Evolutionary conservation across 2,113 vertebrate species (phyloP), one percentile per base, ranked within the genome.

Genomic region (Ophthalmolycus amberensis): DNA sequence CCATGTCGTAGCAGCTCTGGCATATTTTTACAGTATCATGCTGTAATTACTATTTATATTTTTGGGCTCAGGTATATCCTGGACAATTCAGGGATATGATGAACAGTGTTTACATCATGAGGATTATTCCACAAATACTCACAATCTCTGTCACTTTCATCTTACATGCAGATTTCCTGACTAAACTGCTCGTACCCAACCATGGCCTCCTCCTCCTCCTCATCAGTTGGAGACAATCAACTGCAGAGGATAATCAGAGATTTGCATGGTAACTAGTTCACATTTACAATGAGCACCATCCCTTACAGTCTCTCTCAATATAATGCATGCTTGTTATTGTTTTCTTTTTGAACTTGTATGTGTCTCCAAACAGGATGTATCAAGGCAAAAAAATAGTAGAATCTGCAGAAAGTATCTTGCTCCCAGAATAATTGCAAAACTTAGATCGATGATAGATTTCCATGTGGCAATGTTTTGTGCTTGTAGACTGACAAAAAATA

Each of bases 181-280:
- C 56, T 27, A 4, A 16, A 60, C 38, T 22, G 58, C 79, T 69
- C 88, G 25, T 10, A 12, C n/a, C 82, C 77, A 74, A 84, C 72
- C 69, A 98, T 98, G 97, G 95, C 96, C 56, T 93, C 96, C 56
- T 25, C 25, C 25, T 25, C 25, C 25, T 92, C 86, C 58, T 92
- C 91, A 58, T 92, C 90, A 38, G 90, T 96, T 29, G 95, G 95
- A 0, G 97, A 99, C 90, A 96, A 94, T 94, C 98, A 99, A 86
- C 96, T 99, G 72, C 97, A 98, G 90, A 97, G 97, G 87, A 97
- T 99, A 92, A 96, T 99, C 91, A 95, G 94, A 72, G 98, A 99
- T 91, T 91, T 99, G 71, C 96, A 97, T 90, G 98, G 98, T 99
- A 95, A 50, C 10, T 12, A 62, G 48, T 72, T 50, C 52, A 80